A percentile compares a stretch with the other conserved stretches of the same genome.
Evolutionary conservation across 2,113 vertebrate species (phyloP).

Genomic region (Chloropsis hardwickii): DNA sequence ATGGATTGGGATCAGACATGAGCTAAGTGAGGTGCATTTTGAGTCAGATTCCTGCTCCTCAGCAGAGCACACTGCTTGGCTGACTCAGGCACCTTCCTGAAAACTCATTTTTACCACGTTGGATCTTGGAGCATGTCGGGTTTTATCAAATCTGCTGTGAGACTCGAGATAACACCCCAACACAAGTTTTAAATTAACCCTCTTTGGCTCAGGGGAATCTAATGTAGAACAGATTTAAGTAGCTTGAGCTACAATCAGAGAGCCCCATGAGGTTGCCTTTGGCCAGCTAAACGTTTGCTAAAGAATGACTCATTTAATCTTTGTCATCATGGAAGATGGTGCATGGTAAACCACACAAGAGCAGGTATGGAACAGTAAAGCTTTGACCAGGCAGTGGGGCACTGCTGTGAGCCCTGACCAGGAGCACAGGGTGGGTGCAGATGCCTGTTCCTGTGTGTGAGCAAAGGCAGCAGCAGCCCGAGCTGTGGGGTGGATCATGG

Average conservation of each 20-base stretch:
- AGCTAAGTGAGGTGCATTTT: background rate
- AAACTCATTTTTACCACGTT: background rate
- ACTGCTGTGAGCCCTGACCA: background rate
- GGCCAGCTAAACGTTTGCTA: constrained; percentile 1
- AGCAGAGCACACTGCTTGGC: background rate
- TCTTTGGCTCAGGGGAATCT: background rate
- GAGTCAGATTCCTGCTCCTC: background rate
- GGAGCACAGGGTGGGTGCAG: background rate
- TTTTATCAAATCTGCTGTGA: background rate
- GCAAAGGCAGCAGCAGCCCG: background rate
- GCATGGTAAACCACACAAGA: background rate
- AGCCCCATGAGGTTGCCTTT: background rate
- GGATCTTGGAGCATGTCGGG: background rate
- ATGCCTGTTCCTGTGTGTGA: background rate
- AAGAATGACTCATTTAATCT: constrained; percentile 27
- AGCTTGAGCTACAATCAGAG: background rate
- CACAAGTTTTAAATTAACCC: background rate
- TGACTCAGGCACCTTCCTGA: background rate
- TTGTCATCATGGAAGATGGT: background rate
- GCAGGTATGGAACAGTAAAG: background rate
- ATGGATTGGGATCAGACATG: constrained; percentile 38
- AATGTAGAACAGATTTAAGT: constrained; percentile 6
- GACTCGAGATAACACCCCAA: background rate
- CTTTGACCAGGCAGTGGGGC: background rate
- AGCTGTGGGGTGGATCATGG: background rate